A percentile compares a stretch with the other conserved stretches of the same genome.
These are phyloP conservation scores for Nesometra sesokonis DNA, from an alignment of 35 echinoderm and acorn worm genomes.

Conservation along the genomic window DNA sequence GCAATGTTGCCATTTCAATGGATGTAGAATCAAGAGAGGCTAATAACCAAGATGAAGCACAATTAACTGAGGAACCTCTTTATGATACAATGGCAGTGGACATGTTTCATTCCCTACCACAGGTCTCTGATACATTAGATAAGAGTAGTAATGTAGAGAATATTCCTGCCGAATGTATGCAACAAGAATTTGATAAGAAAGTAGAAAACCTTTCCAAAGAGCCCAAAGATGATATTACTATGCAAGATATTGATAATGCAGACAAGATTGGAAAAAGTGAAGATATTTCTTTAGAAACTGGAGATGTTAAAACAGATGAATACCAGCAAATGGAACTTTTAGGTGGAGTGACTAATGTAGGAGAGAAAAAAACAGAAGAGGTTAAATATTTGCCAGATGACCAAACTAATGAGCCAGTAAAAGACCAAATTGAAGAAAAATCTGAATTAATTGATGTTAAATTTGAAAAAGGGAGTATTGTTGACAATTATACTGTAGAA, in stretches of 20 bases:
- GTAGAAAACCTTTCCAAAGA: neutral
- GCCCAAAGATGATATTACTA: neutral
- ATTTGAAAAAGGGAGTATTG: neutral
- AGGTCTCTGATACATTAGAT: neutral
- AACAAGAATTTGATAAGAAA: neutral
- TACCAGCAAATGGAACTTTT: neutral
- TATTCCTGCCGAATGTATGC: neutral
- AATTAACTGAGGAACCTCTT: neutral
- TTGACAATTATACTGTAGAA: constrained; percentile 5
- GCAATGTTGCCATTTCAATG: neutral
- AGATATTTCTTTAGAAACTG: neutral
- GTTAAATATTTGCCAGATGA: neutral
- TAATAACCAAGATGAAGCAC: neutral
- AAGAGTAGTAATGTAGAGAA: neutral
- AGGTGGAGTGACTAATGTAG: neutral
- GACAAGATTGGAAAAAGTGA: neutral
- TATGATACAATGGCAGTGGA: neutral
- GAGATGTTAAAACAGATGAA: neutral
- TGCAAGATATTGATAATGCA: neutral
- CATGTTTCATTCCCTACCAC: neutral
- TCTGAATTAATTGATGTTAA: neutral
- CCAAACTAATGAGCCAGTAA: neutral
- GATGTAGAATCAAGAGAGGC: neutral
- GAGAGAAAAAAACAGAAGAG: too few species aligned
- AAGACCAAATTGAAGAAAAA: neutral